Base-by-base conservation (phyloP, 1,140 invertebrate species). In the Eurosta solidaginis region DNA sequence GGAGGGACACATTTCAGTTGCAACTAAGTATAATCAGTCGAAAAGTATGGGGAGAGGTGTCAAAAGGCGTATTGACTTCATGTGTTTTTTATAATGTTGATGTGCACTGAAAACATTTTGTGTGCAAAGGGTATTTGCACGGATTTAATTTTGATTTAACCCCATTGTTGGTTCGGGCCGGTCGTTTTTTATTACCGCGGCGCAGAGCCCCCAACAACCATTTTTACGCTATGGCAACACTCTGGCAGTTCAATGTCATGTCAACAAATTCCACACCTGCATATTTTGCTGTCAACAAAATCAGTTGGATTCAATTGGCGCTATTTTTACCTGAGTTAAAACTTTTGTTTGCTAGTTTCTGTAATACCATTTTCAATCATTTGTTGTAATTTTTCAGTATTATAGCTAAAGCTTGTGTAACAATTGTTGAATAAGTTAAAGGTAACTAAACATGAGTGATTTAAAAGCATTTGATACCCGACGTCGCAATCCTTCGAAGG, bases 221-320 rank as follows among this genome's bases (percentile, higher is more conserved):
- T n/a, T 59, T 59, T 33, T 17, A 17, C 14, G 7, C 20, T 36
- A 1, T 17, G 27, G 54, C 27, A 59, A 5, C 54, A 59, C 25
- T 2, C 1, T 25, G 2, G 25, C 25, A 3, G 1, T 6, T 68
- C n/a, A n/a, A n/a, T n/a, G n/a, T 68, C 27, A 36, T 14, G 1
- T 3, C 10, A 7, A 9, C 22, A n/a, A 1, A 40, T 20, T 68
- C 59, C 59, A 68, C 59, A 36, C 10, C 1, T 36, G 59, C 59
- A 68, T 20, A 68, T 40, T 40, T 68, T n/a, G 59, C 59, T 68
- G 33, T 42, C 20, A 40, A n/a, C 5, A 68, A 68, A 68, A 22
- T 68, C 59, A 68, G 59, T 68, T 68, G 33, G n/a, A 68, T 68
- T 68, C 54, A 68, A 68, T 68, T 68, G 29, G 59, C 59, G 59